Evolutionary conservation across 2,888 invertebrate genomes (phyloP).

Genomic region (Hemicrepidius hirtus): DNA sequence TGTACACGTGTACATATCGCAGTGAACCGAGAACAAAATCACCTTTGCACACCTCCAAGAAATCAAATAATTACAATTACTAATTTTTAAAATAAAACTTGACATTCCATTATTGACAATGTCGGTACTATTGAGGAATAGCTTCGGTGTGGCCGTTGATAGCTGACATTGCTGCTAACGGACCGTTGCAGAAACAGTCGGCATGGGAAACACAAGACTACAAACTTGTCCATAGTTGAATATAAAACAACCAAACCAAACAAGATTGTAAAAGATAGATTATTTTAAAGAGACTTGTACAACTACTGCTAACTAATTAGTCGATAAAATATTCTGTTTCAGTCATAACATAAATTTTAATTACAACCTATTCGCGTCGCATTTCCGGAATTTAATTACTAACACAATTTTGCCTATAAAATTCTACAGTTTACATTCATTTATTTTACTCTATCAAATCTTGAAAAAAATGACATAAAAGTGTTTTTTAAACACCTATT

Average conservation of each 20-base stretch:
- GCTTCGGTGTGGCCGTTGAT: conserved; percentile 58
- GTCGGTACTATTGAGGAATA: conserved; percentile 54
- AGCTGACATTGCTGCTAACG: conserved; percentile 52
- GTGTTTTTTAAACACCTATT: no score
- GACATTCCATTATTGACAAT: conserved; percentile 49
- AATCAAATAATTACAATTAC: conserved; percentile 54
- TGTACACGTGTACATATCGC: conserved; percentile 35
- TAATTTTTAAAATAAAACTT: conserved; percentile 50
- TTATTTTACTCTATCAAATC: no score
- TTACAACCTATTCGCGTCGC: background rate
- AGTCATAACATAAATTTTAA: conserved; percentile 23
- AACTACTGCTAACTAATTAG: conserved; percentile 21
- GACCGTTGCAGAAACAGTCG: conserved; percentile 13
- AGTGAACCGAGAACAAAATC: conserved; percentile 50
- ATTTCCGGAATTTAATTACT: conserved; percentile 16
- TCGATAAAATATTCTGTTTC: conserved; percentile 15
- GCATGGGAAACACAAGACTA: conserved; percentile 24
- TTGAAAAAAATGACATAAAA: no score
- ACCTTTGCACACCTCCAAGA: conserved; percentile 48
- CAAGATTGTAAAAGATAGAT: conserved; percentile 17
- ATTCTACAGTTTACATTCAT: background rate
- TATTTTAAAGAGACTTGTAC: conserved; percentile 17
- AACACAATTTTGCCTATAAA: background rate
- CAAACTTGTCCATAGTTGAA: background rate
- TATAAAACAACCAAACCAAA: conserved; percentile 15